Percentiles rank a stretch among this genome's conserved stretches.
phyloP scores from a whole-genome alignment of 2,797 vertebrate genomes.

The Alosa sapidissima region DNA sequence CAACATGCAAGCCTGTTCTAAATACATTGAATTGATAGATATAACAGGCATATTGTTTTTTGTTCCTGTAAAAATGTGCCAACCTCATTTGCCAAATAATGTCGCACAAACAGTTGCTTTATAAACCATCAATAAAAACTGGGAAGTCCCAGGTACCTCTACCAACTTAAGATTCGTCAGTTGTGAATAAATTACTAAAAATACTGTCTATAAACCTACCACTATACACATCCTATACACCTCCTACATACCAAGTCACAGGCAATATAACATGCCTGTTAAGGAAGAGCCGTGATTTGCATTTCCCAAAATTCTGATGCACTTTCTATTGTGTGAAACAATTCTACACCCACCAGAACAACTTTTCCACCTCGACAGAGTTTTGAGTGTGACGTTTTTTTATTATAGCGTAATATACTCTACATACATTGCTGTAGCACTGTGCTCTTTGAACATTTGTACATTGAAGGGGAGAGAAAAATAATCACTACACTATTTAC shows the following conservation, averaged over 20 bases:
- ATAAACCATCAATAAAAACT: neutral
- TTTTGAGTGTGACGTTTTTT: slow-evolving; percentile 14
- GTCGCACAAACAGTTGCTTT: too few relatives aligned
- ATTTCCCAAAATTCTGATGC: neutral
- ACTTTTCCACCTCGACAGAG: slow-evolving; percentile 19
- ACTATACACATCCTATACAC: neutral
- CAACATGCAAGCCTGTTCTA: too few relatives aligned
- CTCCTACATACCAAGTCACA: neutral
- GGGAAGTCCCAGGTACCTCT: neutral
- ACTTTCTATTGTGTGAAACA: neutral
- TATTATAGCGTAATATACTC: slow-evolving; percentile 25
- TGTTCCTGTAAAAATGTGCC: too few relatives aligned
- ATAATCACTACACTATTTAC: slow-evolving; percentile 65
- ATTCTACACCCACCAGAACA: slow-evolving; percentile 15
- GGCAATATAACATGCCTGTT: neutral
- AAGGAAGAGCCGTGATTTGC: neutral
- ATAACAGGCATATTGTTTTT: too few relatives aligned
- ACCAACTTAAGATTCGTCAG: neutral
- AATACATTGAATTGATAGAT: too few relatives aligned
- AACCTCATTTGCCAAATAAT: too few relatives aligned
- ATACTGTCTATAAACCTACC: neutral
- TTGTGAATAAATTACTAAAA: neutral
- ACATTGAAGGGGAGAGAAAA: slow-evolving; percentile 55
- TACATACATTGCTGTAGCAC: slow-evolving; percentile 43
- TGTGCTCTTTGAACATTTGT: slow-evolving; percentile 55